Base-by-base conservation (phyloP, 2,113 vertebrate species). In the Odocoileus hemionus region DNA sequence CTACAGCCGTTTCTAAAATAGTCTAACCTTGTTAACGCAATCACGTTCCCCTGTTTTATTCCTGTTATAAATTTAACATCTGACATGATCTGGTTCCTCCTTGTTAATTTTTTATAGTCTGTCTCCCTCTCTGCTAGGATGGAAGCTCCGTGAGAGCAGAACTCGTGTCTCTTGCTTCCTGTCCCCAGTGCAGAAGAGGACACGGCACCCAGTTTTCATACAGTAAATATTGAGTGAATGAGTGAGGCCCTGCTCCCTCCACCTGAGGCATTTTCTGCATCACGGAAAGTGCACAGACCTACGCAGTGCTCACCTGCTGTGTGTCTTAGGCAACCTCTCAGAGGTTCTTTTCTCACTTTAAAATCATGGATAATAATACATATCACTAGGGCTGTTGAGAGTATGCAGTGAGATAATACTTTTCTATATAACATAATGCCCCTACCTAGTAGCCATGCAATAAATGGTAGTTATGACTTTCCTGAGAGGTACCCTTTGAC, bases 201-300 rank as follows among this genome's bases (percentile, higher is more conserved):
- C 16, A 5, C 57, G 86, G 47, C 58, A 17, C 52, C 19, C 43
- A 1, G 19, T 2, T 36, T 52, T 54, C 28, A 5, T 17, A 21
- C 19, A 43, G 21, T 10, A 67, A 15, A 33, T 30, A 25, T 0
- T 54, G 61, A 90, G 47, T 28, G 36, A 60, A 26, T 21, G 43
- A 76, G 5, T 11, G 16, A 58, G n/a, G 10, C 25, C 61, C 6
- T 0, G 1, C 4, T 12, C 30, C 4, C 0, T 15, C 60, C 76
- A 28, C 30, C 82, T 58, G 85, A 55, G 57, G 21, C 58, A 58
- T 91, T 55, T 60, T n/a, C 25, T 17, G 93, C 52, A 19, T 45
- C 36, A 2, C 3, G 14, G 52, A 45, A 45, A 86, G 92, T 19
- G 6, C 84, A 25, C 1, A 0, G 57, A 23, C 60, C 60, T 78